phyloP scores from a whole-genome alignment of 2,797 vertebrate species.

The Molossus molossus region DNA sequence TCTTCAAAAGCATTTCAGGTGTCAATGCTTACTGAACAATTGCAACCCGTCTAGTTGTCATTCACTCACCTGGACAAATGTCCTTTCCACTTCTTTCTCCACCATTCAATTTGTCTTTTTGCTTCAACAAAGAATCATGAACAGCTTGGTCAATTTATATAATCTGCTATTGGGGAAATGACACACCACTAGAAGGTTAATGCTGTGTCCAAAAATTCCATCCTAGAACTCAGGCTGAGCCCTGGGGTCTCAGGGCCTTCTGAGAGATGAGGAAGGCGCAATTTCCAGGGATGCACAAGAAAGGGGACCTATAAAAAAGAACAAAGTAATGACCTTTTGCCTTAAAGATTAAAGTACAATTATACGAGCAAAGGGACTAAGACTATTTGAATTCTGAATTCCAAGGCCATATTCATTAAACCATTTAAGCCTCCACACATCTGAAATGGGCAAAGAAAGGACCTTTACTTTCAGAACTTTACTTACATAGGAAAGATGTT shows the following conservation, averaged over 20 bases:
- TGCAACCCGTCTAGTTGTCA: neutral
- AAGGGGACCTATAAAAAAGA: conserved; percentile 44
- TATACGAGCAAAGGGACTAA: neutral
- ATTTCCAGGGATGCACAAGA: conserved; percentile 37
- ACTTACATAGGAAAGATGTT: conserved; percentile 24
- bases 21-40: neutral
- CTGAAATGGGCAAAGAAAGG: conserved; percentile 2
- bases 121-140: conserved; percentile 43
- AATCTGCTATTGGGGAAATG: conserved; percentile 60
- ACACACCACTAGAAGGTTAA: conserved; percentile 65
- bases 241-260: neutral
- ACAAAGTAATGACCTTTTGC: conserved; percentile 36
- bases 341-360: neutral
- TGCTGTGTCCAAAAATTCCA: conserved; percentile 31
- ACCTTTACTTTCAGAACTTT: conserved; percentile 15
- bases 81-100: conserved; percentile 52
- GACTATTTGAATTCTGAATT: conserved; percentile 31
- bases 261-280: conserved; percentile 17
- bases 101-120: conserved; percentile 45
- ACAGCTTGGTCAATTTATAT: conserved; percentile 14
- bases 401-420: conserved; percentile 33
- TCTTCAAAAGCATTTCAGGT: neutral
- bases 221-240: neutral
- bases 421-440: conserved; percentile 43
- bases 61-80: conserved; percentile 74